These are phyloP conservation scores for Planiliza haematocheilus DNA, from an alignment of 2,113 vertebrate species.

Conservation along the genomic window DNA sequence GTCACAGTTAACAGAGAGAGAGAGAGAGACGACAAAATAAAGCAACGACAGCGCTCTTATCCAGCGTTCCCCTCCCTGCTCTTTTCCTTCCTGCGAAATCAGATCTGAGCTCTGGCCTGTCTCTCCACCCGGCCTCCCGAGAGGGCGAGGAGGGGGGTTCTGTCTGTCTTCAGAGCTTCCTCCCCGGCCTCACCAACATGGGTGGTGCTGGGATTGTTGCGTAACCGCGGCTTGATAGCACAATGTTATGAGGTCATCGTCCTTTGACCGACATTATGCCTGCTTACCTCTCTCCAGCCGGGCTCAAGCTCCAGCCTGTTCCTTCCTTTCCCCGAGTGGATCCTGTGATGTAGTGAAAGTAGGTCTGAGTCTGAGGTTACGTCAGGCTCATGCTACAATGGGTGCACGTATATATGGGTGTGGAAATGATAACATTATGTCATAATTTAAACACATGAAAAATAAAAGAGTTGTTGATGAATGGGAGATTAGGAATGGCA, in stretches of 20 bases:
- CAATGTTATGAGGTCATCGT: slow-evolving; percentile 65
- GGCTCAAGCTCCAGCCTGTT: slow-evolving; percentile 43
- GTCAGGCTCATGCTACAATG: slow-evolving; percentile 17
- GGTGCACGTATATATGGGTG: slow-evolving; percentile 18
- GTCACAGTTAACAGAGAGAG: slow-evolving; percentile 59
- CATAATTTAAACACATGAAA: background rate
- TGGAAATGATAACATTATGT: slow-evolving; percentile 43
- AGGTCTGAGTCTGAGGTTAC: slow-evolving; percentile 47
- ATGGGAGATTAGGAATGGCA: too few species aligned
- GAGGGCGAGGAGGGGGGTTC: slow-evolving; percentile 39
- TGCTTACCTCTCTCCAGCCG: slow-evolving; percentile 13
- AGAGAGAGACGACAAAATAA: slow-evolving; percentile 69
- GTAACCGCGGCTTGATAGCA: slow-evolving; percentile 60
- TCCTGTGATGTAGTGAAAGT: slow-evolving; percentile 69
- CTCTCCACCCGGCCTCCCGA: slow-evolving; percentile 63
- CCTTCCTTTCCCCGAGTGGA: slow-evolving; percentile 67
- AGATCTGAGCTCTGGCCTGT: slow-evolving; percentile 70
- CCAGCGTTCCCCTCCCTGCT: slow-evolving; percentile 73
- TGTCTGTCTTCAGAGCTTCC: slow-evolving; percentile 74
- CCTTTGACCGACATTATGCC: slow-evolving; percentile 62
- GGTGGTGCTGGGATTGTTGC: slow-evolving; percentile 59
- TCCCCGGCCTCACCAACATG: slow-evolving; percentile 47
- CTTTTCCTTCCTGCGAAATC: slow-evolving; percentile 80
- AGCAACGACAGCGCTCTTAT: slow-evolving; percentile 72
- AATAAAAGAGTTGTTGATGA: too few species aligned